These are phyloP conservation scores for Oncopeltus fasciatus DNA, from an alignment of 1,140 invertebrate genomes.

Conservation along the genomic window DNA sequence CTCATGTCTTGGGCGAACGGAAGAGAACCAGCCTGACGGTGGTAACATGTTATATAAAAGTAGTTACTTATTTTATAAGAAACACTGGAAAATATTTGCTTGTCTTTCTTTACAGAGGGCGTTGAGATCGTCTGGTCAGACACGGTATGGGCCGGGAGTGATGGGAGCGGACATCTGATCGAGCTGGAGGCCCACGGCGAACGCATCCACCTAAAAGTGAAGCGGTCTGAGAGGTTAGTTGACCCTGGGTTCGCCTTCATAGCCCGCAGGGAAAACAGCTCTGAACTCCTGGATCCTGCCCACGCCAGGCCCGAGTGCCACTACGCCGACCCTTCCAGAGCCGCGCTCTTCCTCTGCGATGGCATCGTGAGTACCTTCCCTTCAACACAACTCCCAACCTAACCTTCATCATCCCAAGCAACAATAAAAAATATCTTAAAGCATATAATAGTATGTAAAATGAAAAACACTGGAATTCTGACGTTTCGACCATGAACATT, in stretches of 20 bases:
- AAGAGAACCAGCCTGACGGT: too few species aligned
- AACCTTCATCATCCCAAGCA: too few species aligned
- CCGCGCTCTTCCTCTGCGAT: conserved; percentile 24
- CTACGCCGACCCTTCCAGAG: conserved; percentile 21
- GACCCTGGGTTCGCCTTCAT: background rate
- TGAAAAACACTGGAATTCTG: background rate
- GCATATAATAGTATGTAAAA: background rate
- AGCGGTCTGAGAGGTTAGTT: background rate
- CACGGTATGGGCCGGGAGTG: background rate
- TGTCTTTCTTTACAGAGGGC: background rate
- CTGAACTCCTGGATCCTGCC: conserved; percentile 8
- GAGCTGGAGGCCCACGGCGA: background rate
- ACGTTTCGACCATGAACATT: background rate
- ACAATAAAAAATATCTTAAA: background rate
- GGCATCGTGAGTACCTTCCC: conserved; percentile 24
- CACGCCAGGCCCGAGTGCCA: conserved; percentile 22
- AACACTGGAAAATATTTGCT: background rate
- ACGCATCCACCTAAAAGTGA: background rate
- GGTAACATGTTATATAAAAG: background rate
- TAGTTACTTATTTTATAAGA: background rate
- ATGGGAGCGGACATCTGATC: background rate
- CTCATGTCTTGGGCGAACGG: too few species aligned
- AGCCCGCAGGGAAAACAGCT: conserved; percentile 13
- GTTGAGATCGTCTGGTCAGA: background rate
- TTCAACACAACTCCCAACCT: too few species aligned